Base-by-base conservation (phyloP, 2,888 invertebrate species). In the Dasypogon diadema region DNA sequence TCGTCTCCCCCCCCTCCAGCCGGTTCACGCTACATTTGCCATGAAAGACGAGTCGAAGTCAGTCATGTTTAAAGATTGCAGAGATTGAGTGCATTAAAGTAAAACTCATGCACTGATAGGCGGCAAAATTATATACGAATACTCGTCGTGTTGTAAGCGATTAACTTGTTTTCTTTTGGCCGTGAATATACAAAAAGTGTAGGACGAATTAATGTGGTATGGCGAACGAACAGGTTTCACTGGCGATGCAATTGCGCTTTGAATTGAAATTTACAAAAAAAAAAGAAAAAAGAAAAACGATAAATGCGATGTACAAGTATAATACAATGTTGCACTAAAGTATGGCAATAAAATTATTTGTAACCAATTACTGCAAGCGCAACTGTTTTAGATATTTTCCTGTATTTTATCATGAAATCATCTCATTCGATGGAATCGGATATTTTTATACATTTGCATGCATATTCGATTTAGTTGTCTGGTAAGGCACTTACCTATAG, bases 351-450 rank as follows among this genome's bases (percentile, higher is more conserved):
- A 70, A 70, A 54, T 30, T 70, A 54, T 51, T 70, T 70, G 54
- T 70, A 54, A 70, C 70, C 51, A 70, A 70, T 70, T 70, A 70
- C 54, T 34, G 18, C 24, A n/a, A 30, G 54, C 51, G 42, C 54
- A 70, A 70, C 51, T 54, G 54, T 54, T 70, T 70, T 51, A 5
- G 16, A 14, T 2, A 21, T 63, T 68, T 51, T 51, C 26, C 63
- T 16, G 51, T 60, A 48, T 60, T 46, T 74, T 48, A 51, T 74
- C 37, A 26, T 48, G 24, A 58, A 42, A 51, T 18, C 18, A 65
- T 51, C 34, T 75, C 48, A 26, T 12, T n/a, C 30, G 72, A 10
- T 48, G 68, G 16, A 46, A 34, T 48, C 18, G 46, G 10, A 22
- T 12, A 26, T 46, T 18, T 68, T 48, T 24, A 68, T 68, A 18